These are phyloP conservation scores for Cabera pusaria DNA, from an alignment of 2,888 invertebrate species.

Conservation along the genomic window DNA sequence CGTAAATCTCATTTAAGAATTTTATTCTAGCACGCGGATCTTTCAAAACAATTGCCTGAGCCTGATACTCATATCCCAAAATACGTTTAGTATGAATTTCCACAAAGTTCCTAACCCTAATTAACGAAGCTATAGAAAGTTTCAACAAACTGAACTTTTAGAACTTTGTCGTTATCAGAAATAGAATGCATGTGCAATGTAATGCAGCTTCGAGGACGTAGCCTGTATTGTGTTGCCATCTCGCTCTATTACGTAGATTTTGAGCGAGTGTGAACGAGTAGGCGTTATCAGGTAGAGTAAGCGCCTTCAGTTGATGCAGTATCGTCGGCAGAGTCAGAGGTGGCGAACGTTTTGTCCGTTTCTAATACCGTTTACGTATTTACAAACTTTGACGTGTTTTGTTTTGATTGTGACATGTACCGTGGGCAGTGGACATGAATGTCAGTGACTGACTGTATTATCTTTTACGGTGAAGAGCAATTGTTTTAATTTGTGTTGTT, in stretches of 20 bases:
- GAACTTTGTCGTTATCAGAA: conserved; percentile 50
- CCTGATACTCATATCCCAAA: conserved; percentile 45
- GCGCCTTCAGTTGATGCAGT: conserved; percentile 55
- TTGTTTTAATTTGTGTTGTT: conserved; percentile 47
- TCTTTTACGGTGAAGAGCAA: conserved; percentile 27
- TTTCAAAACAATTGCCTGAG: conserved; percentile 37
- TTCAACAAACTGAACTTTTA: no score
- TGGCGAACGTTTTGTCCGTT: conserved; percentile 36
- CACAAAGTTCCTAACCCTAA: conserved; percentile 41
- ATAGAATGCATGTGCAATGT: conserved; percentile 51
- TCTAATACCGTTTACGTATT: conserved; percentile 62
- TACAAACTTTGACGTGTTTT: conserved; percentile 73
- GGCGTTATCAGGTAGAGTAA: conserved; percentile 54
- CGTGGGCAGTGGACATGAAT: conserved; percentile 30
- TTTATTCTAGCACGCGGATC: conserved; percentile 41
- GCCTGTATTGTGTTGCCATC: conserved; percentile 41
- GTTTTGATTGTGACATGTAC: conserved; percentile 57
- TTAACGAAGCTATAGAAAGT: no score
- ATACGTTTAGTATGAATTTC: conserved; percentile 36
- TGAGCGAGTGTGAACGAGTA: conserved; percentile 45
- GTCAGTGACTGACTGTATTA: conserved; percentile 24
- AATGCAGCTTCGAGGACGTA: conserved; percentile 49
- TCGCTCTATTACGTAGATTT: conserved; percentile 40
- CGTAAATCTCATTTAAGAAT: conserved; percentile 42
- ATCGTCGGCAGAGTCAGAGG: conserved; percentile 43